phyloP scores from a whole-genome alignment of 2,797 vertebrate genomes.

The Morus bassanus region DNA sequence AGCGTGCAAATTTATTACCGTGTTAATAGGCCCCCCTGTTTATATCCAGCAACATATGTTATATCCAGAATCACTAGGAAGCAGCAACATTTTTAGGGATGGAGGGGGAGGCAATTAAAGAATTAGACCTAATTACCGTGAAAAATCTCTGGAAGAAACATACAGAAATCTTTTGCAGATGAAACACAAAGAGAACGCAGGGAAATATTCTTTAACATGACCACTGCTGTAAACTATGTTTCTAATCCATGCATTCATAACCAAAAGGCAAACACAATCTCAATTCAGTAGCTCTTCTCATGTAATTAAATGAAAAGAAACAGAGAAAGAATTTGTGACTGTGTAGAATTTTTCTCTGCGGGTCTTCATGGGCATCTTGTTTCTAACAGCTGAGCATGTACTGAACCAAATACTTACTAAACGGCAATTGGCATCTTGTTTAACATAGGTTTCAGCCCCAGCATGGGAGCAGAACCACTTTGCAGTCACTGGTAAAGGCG shows the following conservation, averaged over 20 bases:
- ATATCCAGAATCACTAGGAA: conserved; percentile 53
- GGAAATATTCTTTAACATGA: conserved; percentile 11
- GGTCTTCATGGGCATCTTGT: neutral
- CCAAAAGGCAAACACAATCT: neutral
- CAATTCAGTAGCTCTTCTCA: neutral
- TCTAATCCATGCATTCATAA: neutral
- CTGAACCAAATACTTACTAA: neutral
- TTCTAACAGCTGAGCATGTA: neutral
- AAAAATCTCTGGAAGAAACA: conserved; percentile 57
- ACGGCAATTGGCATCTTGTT: neutral
- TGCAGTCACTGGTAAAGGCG: neutral
- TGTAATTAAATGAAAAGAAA: neutral
- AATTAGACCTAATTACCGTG: conserved; percentile 65
- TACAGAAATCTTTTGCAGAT: neutral
- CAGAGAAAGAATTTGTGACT: neutral
- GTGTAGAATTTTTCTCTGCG: neutral
- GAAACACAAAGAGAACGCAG: neutral
- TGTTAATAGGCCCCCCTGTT: conserved; percentile 67
- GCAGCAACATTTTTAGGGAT: conserved; percentile 56
- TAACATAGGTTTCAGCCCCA: neutral
- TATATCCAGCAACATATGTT: conserved; percentile 69
- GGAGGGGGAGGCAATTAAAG: conserved; percentile 60
- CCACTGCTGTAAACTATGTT: neutral
- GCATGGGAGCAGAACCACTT: neutral
- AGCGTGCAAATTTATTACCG: conserved; percentile 63